phyloP scores from a whole-genome alignment of 2,113 vertebrate species.

The Delphinapterus leucas region DNA sequence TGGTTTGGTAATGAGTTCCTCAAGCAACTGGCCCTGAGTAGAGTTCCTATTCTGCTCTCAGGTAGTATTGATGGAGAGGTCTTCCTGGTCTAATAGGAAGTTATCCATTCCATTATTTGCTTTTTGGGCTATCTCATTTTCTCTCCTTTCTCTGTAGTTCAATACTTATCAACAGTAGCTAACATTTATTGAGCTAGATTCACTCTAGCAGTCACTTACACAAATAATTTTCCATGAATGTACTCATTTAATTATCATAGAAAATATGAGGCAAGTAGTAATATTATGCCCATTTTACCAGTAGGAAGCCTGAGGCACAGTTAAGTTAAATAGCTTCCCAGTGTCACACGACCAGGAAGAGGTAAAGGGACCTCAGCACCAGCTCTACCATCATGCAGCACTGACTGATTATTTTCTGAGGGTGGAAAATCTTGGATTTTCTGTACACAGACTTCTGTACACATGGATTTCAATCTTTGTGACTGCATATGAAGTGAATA shows the following conservation, averaged over 20 bases:
- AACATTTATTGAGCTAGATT: neutral
- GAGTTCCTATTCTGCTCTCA: neutral
- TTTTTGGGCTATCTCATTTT: neutral
- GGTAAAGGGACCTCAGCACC: neutral
- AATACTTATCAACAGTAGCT: neutral
- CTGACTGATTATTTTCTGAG: neutral
- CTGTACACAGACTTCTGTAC: neutral
- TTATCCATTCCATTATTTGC: neutral
- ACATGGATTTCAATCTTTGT: neutral
- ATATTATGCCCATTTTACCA: neutral
- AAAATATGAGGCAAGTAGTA: neutral
- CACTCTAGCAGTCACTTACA: neutral
- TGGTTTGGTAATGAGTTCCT: neutral
- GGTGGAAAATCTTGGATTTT: neutral
- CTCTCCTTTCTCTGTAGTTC: neutral
- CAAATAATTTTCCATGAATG: neutral
- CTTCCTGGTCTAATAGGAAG: neutral
- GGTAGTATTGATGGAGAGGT: neutral
- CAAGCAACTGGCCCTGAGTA: neutral
- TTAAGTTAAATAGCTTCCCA: neutral
- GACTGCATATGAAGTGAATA: neutral
- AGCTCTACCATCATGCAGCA: too few species aligned
- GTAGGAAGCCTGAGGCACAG: accelerated
- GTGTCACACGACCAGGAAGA: neutral
- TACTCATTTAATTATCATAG: neutral